These are phyloP conservation scores for Pyrocoelia pectoralis DNA, from an alignment of 2,888 invertebrate species.

Conservation along the genomic window DNA sequence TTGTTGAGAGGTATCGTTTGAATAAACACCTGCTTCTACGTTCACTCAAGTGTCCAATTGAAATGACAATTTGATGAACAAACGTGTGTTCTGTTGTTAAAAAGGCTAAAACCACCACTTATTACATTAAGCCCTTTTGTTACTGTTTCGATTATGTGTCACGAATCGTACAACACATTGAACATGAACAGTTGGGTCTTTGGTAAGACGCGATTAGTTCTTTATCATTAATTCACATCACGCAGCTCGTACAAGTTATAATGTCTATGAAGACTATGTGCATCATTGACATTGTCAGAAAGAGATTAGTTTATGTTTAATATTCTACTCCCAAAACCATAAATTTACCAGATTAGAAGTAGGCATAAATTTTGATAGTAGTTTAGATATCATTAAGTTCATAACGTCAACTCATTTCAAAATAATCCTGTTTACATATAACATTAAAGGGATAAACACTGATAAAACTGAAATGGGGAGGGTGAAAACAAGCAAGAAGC, in stretches of 20 bases:
- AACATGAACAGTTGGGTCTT: background rate
- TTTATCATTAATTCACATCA: background rate
- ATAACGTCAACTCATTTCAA: conserved; percentile 2
- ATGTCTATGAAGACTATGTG: background rate
- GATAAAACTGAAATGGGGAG: conserved; percentile 30
- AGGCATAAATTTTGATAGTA: conserved; percentile 4
- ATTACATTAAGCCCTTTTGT: too few species aligned
- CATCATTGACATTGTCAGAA: background rate
- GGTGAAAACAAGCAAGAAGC: conserved; percentile 26
- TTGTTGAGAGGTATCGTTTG: too few species aligned
- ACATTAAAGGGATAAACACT: conserved; percentile 30
- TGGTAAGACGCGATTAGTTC: background rate
- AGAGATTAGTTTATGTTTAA: conserved; percentile 4
- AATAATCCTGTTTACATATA: conserved; percentile 16
- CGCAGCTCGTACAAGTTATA: background rate
- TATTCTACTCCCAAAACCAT: background rate
- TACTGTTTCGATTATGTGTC: too few species aligned
- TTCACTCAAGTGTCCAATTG: too few species aligned
- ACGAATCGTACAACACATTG: too few species aligned
- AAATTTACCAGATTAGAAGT: conserved; percentile 1
- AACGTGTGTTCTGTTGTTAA: too few species aligned
- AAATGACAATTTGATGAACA: too few species aligned
- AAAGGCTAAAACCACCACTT: too few species aligned
- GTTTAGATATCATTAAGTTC: background rate
- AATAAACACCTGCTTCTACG: too few species aligned